Evolutionary conservation across 2,113 vertebrate species (phyloP).

Genomic region (Suncus etruscus): DNA sequence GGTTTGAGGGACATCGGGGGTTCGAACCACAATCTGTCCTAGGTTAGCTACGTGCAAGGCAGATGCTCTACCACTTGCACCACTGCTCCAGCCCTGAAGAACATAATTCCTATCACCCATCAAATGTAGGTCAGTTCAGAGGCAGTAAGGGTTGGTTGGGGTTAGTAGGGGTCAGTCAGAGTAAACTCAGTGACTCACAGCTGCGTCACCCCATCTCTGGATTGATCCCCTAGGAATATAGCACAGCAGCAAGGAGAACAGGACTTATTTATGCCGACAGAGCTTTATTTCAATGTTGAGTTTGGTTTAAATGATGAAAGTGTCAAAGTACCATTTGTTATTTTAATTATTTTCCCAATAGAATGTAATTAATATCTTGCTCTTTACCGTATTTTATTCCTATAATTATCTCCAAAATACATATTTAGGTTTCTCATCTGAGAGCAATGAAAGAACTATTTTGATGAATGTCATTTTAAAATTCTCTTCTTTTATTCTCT

Average conservation of each 20-base stretch:
- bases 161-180: too few species aligned
- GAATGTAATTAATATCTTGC: conserved; percentile 1
- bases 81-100: too few species aligned
- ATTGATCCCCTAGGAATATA: too few species aligned
- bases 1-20: too few species aligned
- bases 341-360: conserved; percentile 1
- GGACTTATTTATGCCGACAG: background rate
- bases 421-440: background rate
- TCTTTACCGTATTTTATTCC: background rate
- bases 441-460: background rate
- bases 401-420: conserved; percentile 19
- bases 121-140: too few species aligned
- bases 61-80: too few species aligned
- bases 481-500: background rate
- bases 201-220: background rate
- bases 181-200: background rate
- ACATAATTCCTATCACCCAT: too few species aligned
- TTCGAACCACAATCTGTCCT: too few species aligned
- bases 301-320: background rate
- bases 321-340: background rate
- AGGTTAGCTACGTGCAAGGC: too few species aligned
- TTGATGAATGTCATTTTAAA: background rate
- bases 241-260: too few species aligned
- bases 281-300: background rate
- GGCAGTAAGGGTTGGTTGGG: too few species aligned